Evolutionary conservation across 2,888 invertebrate species (phyloP), one percentile per base, ranked within the genome.

Genomic region (Euphydryas editha): DNA sequence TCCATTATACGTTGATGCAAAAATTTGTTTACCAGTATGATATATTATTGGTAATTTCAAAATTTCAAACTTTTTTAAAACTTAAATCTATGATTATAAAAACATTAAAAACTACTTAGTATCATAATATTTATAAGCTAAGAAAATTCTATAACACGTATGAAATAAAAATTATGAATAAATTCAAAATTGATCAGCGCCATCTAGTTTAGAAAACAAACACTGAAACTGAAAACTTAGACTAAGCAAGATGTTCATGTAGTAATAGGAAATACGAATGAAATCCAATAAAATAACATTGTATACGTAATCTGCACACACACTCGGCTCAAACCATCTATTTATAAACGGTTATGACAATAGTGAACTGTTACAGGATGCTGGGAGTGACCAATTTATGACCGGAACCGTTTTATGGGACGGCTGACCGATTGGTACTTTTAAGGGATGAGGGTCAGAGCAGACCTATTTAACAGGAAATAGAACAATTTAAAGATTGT

Each of bases 321-420:
- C 17, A 46, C 47, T 46, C 58, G 58, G 24, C 62, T 56, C 37
- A 51, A 49, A 20, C 54, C 64, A 79, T 79, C 78, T 78, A 77
- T 75, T 70, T 72, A 65, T 76, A 83, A 80, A 80, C 80, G 78
- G 81, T 80, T 81, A 80, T 84, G 82, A 85, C 84, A 87, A 85
- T 84, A 81, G 76, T 66, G 66, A 69, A 76, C 82, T 81, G 84
- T 83, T 63, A 80, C 86, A 83, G 88, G 87, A 86, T 84, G 87
- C 78, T 75, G 76, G 78, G 78, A 78, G 78, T 82, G 84, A 81
- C 81, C 87, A 85, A 87, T 89, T 90, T 90, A 90, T 75, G 84
- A 84, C 89, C 90, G 90, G 90, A 90, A 87, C 86, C 76, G 76
- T 74, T 81, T 86, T 84, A 86, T 87, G 80, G 83, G 76, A 72